phyloP scores from a whole-genome alignment of 2,797 vertebrate species.

The Notamacropus eugenii region DNA sequence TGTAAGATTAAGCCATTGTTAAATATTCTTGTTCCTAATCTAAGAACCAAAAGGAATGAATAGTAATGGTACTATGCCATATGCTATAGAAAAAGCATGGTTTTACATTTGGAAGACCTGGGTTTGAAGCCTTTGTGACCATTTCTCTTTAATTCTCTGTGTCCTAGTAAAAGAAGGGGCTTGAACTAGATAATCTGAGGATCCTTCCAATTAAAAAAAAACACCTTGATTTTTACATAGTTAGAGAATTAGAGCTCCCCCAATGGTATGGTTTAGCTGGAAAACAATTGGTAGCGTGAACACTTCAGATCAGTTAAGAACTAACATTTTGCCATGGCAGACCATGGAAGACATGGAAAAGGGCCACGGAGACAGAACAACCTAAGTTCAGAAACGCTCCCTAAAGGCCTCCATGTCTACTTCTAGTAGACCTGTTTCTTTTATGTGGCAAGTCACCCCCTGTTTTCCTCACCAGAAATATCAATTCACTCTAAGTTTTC shows the following conservation, averaged over 20 bases:
- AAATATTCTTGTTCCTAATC: conserved; percentile 20
- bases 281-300: background rate
- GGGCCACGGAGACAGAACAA: background rate
- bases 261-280: background rate
- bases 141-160: background rate
- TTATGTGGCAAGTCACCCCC: background rate
- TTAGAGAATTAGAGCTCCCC: background rate
- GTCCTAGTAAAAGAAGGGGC: background rate
- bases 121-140: background rate
- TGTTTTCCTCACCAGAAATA: background rate
- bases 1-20: background rate
- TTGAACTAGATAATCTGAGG: background rate
- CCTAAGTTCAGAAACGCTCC: background rate
- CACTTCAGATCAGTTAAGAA: background rate
- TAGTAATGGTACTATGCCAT: background rate
- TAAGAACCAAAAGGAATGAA: conserved; percentile 28
- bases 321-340: background rate
- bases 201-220: background rate
- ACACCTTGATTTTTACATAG: background rate
- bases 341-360: background rate
- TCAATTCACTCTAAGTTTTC: background rate
- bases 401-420: background rate
- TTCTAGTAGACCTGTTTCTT: background rate
- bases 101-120: background rate
- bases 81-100: background rate